Percentiles rank a stretch among this genome's conserved stretches.
Evolutionary conservation across 2,113 vertebrate genomes (phyloP).

Genomic region (Brevimyrus niger): DNA sequence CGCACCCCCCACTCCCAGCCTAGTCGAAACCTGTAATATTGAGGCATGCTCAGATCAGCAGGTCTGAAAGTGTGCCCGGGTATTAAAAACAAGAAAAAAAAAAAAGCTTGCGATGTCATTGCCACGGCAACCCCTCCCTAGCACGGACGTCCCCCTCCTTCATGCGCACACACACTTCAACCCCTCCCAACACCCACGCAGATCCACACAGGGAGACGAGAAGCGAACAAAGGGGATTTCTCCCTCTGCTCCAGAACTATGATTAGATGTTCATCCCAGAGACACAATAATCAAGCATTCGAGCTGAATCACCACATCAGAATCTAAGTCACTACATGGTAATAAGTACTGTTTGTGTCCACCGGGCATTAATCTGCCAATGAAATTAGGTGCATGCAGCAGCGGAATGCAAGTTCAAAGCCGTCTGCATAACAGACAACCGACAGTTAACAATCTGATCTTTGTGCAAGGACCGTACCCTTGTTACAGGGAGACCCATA

Average conservation of each 20-base stretch:
- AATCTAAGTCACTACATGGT: not conserved
- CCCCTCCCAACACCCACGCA: conserved; percentile 14
- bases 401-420: not conserved
- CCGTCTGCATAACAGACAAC: conserved; percentile 33
- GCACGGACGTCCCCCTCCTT: not conserved
- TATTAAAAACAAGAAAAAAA: not conserved
- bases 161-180: not conserved
- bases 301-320: conserved; percentile 49
- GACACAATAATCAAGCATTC: conserved; percentile 69
- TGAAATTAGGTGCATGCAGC: not conserved
- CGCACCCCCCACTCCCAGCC: not conserved
- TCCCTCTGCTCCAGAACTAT: conserved; percentile 54
- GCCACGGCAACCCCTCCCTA: conserved; percentile 25
- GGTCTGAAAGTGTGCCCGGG: not conserved
- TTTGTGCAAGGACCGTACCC: conserved; percentile 19
- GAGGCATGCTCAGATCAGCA: conserved; percentile 6
- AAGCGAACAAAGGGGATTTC: conserved; percentile 50
- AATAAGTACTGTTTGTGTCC: not conserved
- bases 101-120: not conserved
- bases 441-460: conserved; percentile 19
- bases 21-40: not conserved
- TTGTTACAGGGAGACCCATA: not conserved
- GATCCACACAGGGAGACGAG: not conserved
- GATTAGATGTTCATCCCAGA: conserved; percentile 70
- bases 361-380: not conserved